Conservation (phyloP, 1,140 invertebrate species). For the Calephelis nemesis region DNA sequence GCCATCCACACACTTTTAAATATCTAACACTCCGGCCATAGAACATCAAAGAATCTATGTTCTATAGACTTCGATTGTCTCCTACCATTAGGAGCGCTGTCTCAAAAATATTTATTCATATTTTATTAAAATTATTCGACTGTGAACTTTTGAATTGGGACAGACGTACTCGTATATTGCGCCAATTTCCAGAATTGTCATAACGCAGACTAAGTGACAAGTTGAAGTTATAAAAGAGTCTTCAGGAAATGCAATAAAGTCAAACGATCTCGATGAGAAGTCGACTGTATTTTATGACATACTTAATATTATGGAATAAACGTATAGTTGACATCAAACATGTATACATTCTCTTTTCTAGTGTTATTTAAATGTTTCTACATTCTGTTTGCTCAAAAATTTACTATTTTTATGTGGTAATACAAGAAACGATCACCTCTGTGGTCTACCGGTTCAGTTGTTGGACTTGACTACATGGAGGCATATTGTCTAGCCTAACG, state of each 20-base stretch:
- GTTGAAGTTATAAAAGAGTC: slow-evolving; percentile 37
- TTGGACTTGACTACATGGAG: too few species aligned
- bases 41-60: neutral
- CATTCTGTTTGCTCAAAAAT: too few species aligned
- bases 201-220: neutral
- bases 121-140: neutral
- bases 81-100: too few species aligned
- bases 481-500: too few species aligned
- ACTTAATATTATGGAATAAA: neutral
- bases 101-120: slow-evolving; percentile 4
- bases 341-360: neutral
- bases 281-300: slow-evolving; percentile 30
- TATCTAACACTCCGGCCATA: neutral
- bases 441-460: too few species aligned
- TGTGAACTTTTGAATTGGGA: neutral
- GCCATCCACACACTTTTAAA: too few species aligned
- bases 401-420: too few species aligned
- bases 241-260: slow-evolving; percentile 58
- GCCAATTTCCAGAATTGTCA: neutral
- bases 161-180: too few species aligned
- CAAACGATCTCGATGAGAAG: slow-evolving; percentile 41
- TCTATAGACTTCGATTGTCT: too few species aligned
- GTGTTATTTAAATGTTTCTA: too few species aligned
- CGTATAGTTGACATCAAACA: neutral
- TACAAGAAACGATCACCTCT: too few species aligned